phyloP scores from a whole-genome alignment of 2,113 vertebrate genomes.

The Actenoides lindsayi region DNA sequence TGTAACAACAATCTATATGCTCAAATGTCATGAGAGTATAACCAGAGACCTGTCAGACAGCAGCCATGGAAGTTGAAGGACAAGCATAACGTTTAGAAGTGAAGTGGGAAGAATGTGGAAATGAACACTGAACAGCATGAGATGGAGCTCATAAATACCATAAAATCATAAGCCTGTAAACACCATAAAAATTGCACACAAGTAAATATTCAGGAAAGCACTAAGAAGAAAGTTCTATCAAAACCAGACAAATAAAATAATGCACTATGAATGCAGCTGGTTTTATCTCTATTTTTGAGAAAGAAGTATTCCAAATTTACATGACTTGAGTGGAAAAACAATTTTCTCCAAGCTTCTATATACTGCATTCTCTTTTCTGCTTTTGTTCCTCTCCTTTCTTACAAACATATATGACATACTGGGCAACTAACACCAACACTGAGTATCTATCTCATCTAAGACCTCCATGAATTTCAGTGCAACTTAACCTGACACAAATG shows the following conservation, averaged over 20 bases:
- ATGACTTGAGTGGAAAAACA: neutral
- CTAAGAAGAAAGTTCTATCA: neutral
- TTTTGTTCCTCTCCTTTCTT: neutral
- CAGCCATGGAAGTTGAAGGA: neutral
- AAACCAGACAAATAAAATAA: neutral
- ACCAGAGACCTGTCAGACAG: neutral
- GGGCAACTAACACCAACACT: neutral
- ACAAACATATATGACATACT: fast-evolving
- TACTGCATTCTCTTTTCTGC: neutral
- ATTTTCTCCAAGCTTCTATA: neutral
- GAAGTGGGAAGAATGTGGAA: neutral
- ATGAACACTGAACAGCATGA: neutral
- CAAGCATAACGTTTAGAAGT: fast-evolving
- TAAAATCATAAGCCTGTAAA: neutral
- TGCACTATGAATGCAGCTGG: neutral
- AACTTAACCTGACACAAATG: neutral
- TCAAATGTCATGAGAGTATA: fast-evolving
- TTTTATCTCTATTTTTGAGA: neutral
- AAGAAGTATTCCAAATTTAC: neutral
- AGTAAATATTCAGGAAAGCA: neutral
- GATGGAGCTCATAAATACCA: neutral
- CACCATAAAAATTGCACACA: neutral
- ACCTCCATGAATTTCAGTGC: fast-evolving
- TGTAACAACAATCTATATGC: fast-evolving
- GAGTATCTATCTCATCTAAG: neutral